phyloP scores from a whole-genome alignment of 2,888 invertebrate species.

The Zonitis immaculata region DNA sequence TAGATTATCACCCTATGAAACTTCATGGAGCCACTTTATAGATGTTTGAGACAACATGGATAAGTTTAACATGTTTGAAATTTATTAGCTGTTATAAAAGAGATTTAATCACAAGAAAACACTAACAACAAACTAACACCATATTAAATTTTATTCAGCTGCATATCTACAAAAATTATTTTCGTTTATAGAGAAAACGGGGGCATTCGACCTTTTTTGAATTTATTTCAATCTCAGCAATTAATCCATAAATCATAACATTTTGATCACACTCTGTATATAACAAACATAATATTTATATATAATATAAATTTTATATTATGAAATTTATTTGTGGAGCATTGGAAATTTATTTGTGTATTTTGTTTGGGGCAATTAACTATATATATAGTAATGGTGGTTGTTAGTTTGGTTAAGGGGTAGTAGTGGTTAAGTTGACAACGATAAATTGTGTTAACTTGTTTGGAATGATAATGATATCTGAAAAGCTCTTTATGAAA shows the following conservation, averaged over 20 bases:
- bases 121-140: too few species aligned
- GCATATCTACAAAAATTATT: too few species aligned
- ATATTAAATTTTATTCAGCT: too few species aligned
- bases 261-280: too few species aligned
- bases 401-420: background rate
- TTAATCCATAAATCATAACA: too few species aligned
- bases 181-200: too few species aligned
- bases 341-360: background rate
- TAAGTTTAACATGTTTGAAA: background rate
- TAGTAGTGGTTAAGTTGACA: background rate
- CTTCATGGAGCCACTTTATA: background rate
- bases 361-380: background rate
- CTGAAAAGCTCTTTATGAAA: slow-evolving; percentile 22
- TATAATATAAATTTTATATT: too few species aligned
- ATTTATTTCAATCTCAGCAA: too few species aligned
- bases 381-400: background rate
- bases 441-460: slow-evolving; percentile 9
- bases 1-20: slow-evolving; percentile 19
- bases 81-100: too few species aligned
- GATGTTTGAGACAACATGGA: background rate
- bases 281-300: too few species aligned
- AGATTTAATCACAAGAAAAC: too few species aligned
- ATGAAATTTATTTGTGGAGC: background rate
- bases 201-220: too few species aligned
- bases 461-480: slow-evolving; percentile 15